Base-by-base conservation (phyloP, 2,113 vertebrate genomes). In the Passer domesticus region DNA sequence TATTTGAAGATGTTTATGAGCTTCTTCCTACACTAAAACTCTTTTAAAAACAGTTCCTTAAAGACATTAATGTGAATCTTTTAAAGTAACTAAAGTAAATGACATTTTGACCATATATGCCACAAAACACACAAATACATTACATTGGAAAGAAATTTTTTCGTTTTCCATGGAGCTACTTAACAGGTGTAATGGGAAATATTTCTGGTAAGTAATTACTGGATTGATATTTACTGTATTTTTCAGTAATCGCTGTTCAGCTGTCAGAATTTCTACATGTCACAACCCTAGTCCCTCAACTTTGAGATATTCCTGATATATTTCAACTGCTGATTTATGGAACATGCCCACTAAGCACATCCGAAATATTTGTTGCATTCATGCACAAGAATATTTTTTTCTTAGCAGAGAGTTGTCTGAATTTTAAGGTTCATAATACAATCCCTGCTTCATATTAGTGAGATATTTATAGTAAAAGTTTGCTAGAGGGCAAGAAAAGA, bases 261-360 rank as follows among this genome's bases (percentile, higher is more conserved):
- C 33, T 78, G 43, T 11, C 44, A 64, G 39, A 66, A 35, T 67
- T 46, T 70, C 49, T 70, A 8, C 6, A 15, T 62, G 87, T 77
- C 19, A 30, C n/a, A 66, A 47, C 2, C 3, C 2, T 73, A 59
- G 8, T 28, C 5, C 39, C 13, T 70, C 49, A 15, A 8, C n/a
- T 76, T 60, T 77, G n/a, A 78, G 19, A 39, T 73, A 55, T 67
- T 80, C 5, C 11, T 74, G 22, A 39, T 70, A 67, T 53, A n/a
- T 25, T 70, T 68, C 15, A 37, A 13, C 56, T 87, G 27, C 33
- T 58, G 5, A 64, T 75, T 74, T 78, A 41, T 5, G 16, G 43
- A 31, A 15, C 49, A 27, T 11, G 12, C 7, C 6, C 0, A 0
- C 22, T n/a, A 63, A 75, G 12, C 4, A 15, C n/a, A 11, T 46